Evolutionary conservation across 2,888 invertebrate genomes (phyloP).

Genomic region (Anaspis maculata): DNA sequence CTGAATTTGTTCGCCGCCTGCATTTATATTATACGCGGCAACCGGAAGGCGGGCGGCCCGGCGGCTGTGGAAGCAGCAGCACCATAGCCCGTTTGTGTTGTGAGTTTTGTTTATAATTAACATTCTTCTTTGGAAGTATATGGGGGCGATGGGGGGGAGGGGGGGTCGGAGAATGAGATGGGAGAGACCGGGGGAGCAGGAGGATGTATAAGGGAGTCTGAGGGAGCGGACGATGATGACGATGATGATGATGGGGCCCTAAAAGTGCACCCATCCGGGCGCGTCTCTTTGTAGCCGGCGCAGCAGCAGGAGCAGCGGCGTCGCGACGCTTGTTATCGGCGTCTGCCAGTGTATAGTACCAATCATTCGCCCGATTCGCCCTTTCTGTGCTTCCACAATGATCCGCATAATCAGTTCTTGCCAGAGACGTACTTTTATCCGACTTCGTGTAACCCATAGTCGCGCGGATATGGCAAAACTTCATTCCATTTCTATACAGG

Average conservation of each 20-base stretch:
- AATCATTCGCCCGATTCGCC: constrained; percentile 23
- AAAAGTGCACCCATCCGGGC: constrained; percentile 11
- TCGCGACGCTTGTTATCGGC: constrained; percentile 25
- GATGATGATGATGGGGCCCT: constrained; percentile 1
- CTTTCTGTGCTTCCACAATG: constrained; percentile 19
- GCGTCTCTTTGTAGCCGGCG: constrained; percentile 20
- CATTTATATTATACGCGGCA: background rate
- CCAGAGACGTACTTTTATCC: too few relatives aligned
- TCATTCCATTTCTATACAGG: too few relatives aligned
- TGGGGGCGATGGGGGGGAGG: too few relatives aligned
- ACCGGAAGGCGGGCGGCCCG: background rate
- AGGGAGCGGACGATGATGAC: too few relatives aligned
- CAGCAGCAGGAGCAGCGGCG: too few relatives aligned
- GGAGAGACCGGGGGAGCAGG: too few relatives aligned
- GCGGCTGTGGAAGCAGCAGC: constrained; percentile 4
- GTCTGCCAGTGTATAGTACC: constrained; percentile 25
- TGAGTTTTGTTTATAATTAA: constrained; percentile 21
- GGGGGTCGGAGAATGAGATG: too few relatives aligned
- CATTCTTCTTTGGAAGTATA: constrained; percentile 17
- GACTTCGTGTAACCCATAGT: too few relatives aligned
- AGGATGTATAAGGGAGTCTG: too few relatives aligned
- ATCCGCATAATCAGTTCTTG: constrained; percentile 26
- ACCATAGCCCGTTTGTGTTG: constrained; percentile 16
- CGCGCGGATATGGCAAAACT: too few relatives aligned
- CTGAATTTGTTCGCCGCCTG: constrained; percentile 20